A percentile compares a stretch with the other conserved stretches of the same genome.
These are phyloP conservation scores for Rana temporaria DNA, from an alignment of 2,113 vertebrate genomes.

Conservation along the genomic window DNA sequence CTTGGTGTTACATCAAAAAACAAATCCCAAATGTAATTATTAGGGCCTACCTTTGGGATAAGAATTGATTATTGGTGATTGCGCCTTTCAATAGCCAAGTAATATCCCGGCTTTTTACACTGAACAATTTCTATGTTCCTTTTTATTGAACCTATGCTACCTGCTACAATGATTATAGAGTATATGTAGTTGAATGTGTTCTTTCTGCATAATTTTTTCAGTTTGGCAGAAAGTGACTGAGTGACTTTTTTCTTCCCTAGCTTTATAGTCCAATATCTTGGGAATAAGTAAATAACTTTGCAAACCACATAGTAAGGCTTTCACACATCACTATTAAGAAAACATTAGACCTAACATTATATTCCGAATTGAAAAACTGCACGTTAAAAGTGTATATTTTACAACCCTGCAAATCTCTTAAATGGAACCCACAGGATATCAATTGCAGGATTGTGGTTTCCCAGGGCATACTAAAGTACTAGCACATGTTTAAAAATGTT, in stretches of 20 bases:
- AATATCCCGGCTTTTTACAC: no score
- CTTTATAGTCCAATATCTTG: background rate
- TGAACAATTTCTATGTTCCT: background rate
- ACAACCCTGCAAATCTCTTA: slow-evolving; percentile 33
- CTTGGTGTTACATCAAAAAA: no score
- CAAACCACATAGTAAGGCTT: background rate
- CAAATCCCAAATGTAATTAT: no score
- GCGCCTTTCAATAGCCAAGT: no score
- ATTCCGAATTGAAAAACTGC: background rate
- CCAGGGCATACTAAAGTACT: slow-evolving; percentile 35
- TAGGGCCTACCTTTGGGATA: no score
- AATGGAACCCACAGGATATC: slow-evolving; percentile 50
- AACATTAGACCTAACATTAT: slow-evolving; percentile 10
- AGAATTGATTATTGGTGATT: no score
- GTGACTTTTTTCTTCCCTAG: background rate
- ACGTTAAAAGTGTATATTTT: slow-evolving; percentile 28
- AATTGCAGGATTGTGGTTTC: slow-evolving; percentile 34
- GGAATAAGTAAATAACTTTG: background rate
- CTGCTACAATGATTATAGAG: background rate
- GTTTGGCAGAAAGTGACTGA: background rate
- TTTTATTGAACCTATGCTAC: background rate
- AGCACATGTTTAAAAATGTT: slow-evolving; percentile 47
- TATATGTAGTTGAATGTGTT: background rate
- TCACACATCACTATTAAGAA: slow-evolving; percentile 10
- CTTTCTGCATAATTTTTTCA: background rate